Percentiles rank a stretch among this genome's conserved stretches.
phyloP scores from a whole-genome alignment of 2,888 invertebrate genomes.

The Drosophila neotestacea region DNA sequence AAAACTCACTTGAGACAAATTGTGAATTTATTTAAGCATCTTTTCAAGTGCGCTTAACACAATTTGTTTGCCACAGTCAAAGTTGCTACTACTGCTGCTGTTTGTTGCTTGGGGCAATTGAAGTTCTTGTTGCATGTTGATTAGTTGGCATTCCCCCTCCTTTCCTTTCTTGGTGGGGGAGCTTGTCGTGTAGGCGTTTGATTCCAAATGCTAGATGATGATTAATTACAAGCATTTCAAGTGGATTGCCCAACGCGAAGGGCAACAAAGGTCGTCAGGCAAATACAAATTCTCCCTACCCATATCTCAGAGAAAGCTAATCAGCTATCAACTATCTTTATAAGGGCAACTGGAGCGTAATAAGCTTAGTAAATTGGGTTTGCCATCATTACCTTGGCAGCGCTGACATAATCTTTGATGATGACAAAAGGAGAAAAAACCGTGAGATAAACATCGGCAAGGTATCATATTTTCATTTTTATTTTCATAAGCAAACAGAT shows the following conservation, averaged over 20 bases:
- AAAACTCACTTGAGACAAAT: slow-evolving; percentile 80
- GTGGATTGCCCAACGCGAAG: slow-evolving; percentile 44
- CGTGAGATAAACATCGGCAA: slow-evolving; percentile 64
- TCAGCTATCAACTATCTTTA: slow-evolving; percentile 28
- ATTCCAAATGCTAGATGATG: slow-evolving; percentile 68
- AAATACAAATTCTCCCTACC: neutral
- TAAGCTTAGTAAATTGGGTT: slow-evolving; percentile 59
- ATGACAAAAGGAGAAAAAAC: slow-evolving; percentile 4
- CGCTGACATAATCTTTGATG: slow-evolving; percentile 57
- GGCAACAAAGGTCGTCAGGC: slow-evolving; percentile 39
- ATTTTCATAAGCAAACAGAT: slow-evolving; percentile 32
- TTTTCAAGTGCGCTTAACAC: slow-evolving; percentile 66
- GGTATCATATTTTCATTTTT: slow-evolving; percentile 53
- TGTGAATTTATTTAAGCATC: slow-evolving; percentile 75
- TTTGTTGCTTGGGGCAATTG: slow-evolving; percentile 43
- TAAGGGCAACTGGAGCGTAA: slow-evolving; percentile 54
- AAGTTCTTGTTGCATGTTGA: slow-evolving; percentile 34
- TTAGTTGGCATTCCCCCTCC: slow-evolving; percentile 19
- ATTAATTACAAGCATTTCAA: slow-evolving; percentile 68
- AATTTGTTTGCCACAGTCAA: slow-evolving; percentile 58
- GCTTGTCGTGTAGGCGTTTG: slow-evolving; percentile 55
- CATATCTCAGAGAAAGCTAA: slow-evolving; percentile 17
- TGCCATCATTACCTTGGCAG: slow-evolving; percentile 55
- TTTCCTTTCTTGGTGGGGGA: slow-evolving; percentile 15
- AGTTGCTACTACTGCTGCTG: slow-evolving; percentile 2